Evolutionary conservation across 2,797 vertebrate species (phyloP), one percentile per base, ranked within the genome.

Genomic region (Chaetophractus vellerosus): DNA sequence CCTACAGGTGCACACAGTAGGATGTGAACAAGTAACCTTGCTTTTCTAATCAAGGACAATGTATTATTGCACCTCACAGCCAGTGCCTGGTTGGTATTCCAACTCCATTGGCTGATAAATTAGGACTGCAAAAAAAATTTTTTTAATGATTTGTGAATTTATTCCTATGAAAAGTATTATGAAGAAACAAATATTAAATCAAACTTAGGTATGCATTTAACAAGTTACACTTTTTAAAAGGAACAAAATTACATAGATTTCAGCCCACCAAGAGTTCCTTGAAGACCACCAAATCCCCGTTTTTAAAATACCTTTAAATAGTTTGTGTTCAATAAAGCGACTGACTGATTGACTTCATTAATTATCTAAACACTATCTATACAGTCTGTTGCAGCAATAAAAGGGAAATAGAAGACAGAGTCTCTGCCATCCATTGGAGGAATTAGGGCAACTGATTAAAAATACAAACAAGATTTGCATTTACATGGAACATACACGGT

Each of bases 121-220:
- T 23, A 59, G 66, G 57, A 48, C 83, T 71, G 5, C 75, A 71
- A 83, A 81, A 75, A 21, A 78, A 50, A 41, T 24, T 75, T 88
- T 76, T 88, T 76, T n/a, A 31, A 71, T 64, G 41, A 52, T 36
- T 88, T 90, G 52, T 82, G 50, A 50, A 81, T 63, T 57, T 89
- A 52, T 75, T 86, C 81, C 55, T 92, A 33, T 48, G 12, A 57
- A 71, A 75, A 64, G 41, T 38, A 21, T 57, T 50, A 64, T 36
- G 52, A 84, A 91, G 64, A 10, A 63, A 52, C 59, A 64, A 80
- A 75, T 33, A 81, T 63, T 75, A 63, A 81, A 59, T 19, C 10
- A 52, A 79, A 48, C 26, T 84, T 26, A 48, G 50, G 50, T 69
- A 21, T 24, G 1, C 36, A 75, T 69, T 81, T 75, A 64, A 75